A percentile compares a stretch with the other conserved stretches of the same genome.
phyloP scores from a whole-genome alignment of 2,888 invertebrate genomes.

The Apocheima hispidaria region DNA sequence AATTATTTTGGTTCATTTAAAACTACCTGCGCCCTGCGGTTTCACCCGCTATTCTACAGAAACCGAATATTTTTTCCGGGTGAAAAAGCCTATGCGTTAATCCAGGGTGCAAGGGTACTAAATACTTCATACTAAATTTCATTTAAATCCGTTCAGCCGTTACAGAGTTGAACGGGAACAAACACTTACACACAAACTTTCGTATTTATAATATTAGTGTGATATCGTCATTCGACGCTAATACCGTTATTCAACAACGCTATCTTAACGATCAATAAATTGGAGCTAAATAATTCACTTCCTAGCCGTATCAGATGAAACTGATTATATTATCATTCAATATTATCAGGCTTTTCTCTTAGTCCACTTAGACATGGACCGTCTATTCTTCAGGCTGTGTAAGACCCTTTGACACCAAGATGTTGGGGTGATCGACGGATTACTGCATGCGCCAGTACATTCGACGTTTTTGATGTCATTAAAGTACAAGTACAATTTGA shows the following conservation, averaged over 20 bases:
- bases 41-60: no score
- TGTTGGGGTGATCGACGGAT: conserved; percentile 24
- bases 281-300: conserved; percentile 34
- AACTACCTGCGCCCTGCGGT: no score
- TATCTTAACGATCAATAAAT: conserved; percentile 1
- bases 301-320: conserved; percentile 34
- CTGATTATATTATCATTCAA: conserved; percentile 43
- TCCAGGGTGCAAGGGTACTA: no score
- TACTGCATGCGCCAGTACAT: conserved; percentile 24
- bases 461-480: conserved; percentile 31
- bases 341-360: conserved; percentile 41
- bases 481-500: conserved; percentile 23
- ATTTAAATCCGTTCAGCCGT: no score
- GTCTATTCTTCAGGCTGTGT: conserved; percentile 22
- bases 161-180: no score
- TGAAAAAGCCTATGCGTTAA: no score
- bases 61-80: no score
- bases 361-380: conserved; percentile 21
- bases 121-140: no score
- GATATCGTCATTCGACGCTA: background rate
- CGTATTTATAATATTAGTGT: no score
- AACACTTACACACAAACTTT: background rate
- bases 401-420: conserved; percentile 15
- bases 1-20: no score
- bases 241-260: background rate